A percentile compares a stretch with the other conserved stretches of the same genome.
phyloP scores from a whole-genome alignment of 1,140 invertebrate genomes.

The Drosophila hydei region DNA sequence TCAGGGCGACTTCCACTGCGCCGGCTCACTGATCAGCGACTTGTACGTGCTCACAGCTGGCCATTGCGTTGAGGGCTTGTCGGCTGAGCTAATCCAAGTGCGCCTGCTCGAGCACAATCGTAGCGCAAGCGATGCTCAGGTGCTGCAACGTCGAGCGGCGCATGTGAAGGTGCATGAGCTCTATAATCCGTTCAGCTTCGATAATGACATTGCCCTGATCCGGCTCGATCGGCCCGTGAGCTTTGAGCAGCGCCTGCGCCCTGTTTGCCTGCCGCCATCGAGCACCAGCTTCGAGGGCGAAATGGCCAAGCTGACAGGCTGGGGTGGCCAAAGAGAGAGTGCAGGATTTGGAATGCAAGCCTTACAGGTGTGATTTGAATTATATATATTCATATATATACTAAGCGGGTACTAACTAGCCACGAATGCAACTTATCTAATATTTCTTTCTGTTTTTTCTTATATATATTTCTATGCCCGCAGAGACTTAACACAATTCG shows the following conservation, averaged over 20 bases:
- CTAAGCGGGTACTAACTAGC: neutral
- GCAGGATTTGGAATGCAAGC: slow-evolving; percentile 86
- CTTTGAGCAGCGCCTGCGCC: slow-evolving; percentile 86
- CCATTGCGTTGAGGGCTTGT: slow-evolving; percentile 85
- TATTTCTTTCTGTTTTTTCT: slow-evolving; percentile 1
- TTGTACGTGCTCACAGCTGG: slow-evolving; percentile 76
- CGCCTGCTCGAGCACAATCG: slow-evolving; percentile 88
- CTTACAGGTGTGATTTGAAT: slow-evolving; percentile 56
- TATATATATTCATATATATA: neutral
- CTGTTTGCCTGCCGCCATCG: slow-evolving; percentile 89
- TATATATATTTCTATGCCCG: neutral
- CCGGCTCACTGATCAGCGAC: slow-evolving; percentile 88
- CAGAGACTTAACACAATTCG: slow-evolving; percentile 14
- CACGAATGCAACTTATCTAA: neutral
- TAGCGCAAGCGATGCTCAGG: slow-evolving; percentile 45
- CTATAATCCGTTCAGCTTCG: slow-evolving; percentile 88
- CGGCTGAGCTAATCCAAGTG: slow-evolving; percentile 86
- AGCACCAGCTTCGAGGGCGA: slow-evolving; percentile 86
- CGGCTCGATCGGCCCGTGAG: slow-evolving; percentile 87
- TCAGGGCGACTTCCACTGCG: slow-evolving; percentile 89
- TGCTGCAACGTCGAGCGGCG: slow-evolving; percentile 42
- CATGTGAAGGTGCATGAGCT: slow-evolving; percentile 86
- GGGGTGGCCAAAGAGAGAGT: slow-evolving; percentile 87
- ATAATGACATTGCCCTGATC: slow-evolving; percentile 93
- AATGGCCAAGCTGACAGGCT: slow-evolving; percentile 87